Conservation (phyloP, 2,113 vertebrate species). For the Silurus meridionalis region DNA sequence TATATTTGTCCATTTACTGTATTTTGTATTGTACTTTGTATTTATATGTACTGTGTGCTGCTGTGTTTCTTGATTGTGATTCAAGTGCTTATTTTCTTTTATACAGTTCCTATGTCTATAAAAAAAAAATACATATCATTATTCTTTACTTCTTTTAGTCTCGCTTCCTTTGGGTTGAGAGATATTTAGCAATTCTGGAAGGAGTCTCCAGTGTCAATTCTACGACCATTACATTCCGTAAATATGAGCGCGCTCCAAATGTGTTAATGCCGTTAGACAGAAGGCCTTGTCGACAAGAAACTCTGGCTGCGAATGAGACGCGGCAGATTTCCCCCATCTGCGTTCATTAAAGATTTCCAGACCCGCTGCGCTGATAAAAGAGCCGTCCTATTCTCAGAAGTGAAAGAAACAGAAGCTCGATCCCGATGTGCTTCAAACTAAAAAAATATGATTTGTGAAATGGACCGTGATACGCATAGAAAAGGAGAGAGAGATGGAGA, state of each 20-base stretch:
- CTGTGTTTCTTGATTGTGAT: neutral
- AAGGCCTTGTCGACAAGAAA: neutral
- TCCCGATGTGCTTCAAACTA: too few species aligned
- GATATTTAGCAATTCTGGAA: neutral
- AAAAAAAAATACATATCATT: too few species aligned
- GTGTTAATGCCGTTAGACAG: neutral
- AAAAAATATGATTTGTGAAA: too few species aligned
- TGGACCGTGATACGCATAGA: neutral
- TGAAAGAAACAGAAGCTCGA: neutral
- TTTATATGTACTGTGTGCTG: neutral
- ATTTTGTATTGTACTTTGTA: too few species aligned
- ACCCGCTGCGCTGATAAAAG: neutral
- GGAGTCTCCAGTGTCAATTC: neutral
- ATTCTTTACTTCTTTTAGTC: too few species aligned
- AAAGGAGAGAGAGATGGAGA: neutral
- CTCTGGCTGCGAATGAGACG: neutral
- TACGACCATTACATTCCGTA: neutral
- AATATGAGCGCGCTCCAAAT: neutral
- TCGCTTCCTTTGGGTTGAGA: too few species aligned
- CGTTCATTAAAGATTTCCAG: neutral
- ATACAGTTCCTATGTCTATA: neutral
- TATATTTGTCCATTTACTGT: too few species aligned
- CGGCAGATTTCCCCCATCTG: neutral
- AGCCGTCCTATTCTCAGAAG: neutral
- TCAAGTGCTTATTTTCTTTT: neutral